Conservation (phyloP, 2,888 invertebrate species). For the Blastobasis lacticolella region DNA sequence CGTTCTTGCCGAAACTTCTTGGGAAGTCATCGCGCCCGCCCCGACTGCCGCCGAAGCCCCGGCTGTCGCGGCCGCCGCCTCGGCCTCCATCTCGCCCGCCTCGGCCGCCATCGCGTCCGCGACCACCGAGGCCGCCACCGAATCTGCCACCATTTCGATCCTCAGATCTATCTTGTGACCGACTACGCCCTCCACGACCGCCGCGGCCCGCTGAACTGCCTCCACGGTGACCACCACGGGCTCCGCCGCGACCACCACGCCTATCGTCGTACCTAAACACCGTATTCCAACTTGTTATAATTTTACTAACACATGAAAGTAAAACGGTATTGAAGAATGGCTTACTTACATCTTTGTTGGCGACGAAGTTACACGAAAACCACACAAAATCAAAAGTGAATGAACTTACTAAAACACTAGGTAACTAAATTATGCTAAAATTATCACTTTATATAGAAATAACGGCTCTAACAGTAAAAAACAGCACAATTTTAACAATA, state of each 20-base stretch:
- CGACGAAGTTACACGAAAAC: no score
- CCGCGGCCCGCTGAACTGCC: conserved; percentile 50
- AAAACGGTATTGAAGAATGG: no score
- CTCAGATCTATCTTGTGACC: conserved; percentile 59
- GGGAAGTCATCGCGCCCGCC: conserved; percentile 55
- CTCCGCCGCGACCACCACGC: conserved; percentile 59
- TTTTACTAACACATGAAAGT: no score
- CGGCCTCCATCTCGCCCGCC: conserved; percentile 43
- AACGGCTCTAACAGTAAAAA: no score
- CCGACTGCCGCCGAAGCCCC: conserved; percentile 45
- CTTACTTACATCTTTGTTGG: no score
- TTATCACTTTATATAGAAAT: no score
- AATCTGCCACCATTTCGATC: conserved; percentile 50
- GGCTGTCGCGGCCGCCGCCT: conserved; percentile 45
- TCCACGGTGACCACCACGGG: conserved; percentile 37
- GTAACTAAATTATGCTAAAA: no score
- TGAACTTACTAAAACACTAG: no score
- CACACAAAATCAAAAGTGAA: no score
- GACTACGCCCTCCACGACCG: conserved; percentile 29
- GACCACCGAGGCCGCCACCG: conserved; percentile 26
- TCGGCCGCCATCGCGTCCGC: conserved; percentile 35
- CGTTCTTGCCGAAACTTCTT: conserved; percentile 71
- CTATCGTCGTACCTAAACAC: conserved; percentile 67
- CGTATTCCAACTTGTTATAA: no score
- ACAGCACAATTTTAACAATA: no score